phyloP scores from a whole-genome alignment of 2,797 vertebrate genomes.

The Scyliorhinus canicula region DNA sequence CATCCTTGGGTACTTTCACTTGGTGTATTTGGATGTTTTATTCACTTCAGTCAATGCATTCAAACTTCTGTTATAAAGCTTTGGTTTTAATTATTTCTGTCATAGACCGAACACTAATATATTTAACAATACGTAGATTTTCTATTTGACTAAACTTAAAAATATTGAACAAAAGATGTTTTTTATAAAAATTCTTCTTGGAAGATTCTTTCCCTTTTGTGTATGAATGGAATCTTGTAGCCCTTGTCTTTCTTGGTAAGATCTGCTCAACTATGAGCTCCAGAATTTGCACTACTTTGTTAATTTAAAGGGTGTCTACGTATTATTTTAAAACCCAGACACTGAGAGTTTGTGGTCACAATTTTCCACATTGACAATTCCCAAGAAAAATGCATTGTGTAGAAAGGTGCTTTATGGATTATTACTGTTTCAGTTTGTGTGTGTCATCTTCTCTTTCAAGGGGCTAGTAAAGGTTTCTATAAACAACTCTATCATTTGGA shows the following conservation, averaged over 20 bases:
- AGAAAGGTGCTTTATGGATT: not conserved
- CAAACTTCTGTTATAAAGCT: not conserved
- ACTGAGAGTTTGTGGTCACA: not conserved
- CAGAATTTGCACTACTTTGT: not conserved
- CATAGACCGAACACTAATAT: not conserved
- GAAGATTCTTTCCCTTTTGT: not conserved
- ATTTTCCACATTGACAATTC: not conserved
- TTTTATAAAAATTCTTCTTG: too few species aligned
- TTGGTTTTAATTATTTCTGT: not conserved
- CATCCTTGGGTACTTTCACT: too few species aligned
- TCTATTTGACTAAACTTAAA: not conserved
- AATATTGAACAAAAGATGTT: not conserved
- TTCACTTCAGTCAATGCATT: not conserved
- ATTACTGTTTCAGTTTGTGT: not conserved
- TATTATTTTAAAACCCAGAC: not conserved
- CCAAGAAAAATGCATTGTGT: not conserved
- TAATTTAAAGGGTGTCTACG: not conserved
- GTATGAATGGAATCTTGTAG: not conserved
- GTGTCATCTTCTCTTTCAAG: not conserved
- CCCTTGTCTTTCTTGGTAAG: not conserved
- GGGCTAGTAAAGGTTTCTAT: not conserved
- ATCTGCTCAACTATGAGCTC: not conserved
- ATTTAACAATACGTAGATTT: not conserved
- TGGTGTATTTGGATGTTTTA: too few species aligned
- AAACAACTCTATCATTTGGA: not conserved